Base-by-base conservation (phyloP, 2,888 invertebrate genomes). In the Heliconius ismenius region DNA sequence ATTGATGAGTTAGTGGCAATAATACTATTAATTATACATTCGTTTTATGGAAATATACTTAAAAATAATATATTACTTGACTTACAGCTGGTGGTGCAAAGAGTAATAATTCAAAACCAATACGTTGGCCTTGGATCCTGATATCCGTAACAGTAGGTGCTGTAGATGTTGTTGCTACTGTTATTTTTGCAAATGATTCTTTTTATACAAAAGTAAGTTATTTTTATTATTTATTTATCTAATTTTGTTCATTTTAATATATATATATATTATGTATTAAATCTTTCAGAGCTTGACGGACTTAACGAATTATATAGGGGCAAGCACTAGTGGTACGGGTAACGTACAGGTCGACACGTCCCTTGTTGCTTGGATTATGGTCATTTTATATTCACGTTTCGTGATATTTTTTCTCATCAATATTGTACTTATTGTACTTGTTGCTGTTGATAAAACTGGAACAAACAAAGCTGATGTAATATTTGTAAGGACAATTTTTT, bases 321-420 rank as follows among this genome's bases (percentile, higher is more conserved):
- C 87, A 0, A 82, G 83, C 0, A 85, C 83, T 0, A 91, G 87
- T 32, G 92, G 92, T 0, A 81, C 85, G 0, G 89, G 87, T 0
- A 86, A 83, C 49, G 79, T 79, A 2, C 80, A 85, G 4, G 78
- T 91, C 6, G 83, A 88, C 81, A 92, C 92, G 0, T 74, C 84
- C 0, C 85, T 86, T 86, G 87, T 93, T 0, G 84, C 95, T 0
- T 90, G 95, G 85, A 80, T 92, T 13, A 92, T 95, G 90, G 90
- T 91, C 4, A 85, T 93, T 18, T 73, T 95, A 4, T 94, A 93
- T 82, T 91, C 92, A 0, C 90, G 95, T 36, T 88, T 94, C 64
- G 88, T 89, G 4, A 76, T 95, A 1, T 84, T 95, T 43, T 94
- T 95, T 86, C 36, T 94, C 15, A 76, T 95, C n/a, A 95, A 95